These are phyloP conservation scores for Hirtodrosophila alboralis DNA, from an alignment of 2,888 invertebrate genomes.

Conservation along the genomic window DNA sequence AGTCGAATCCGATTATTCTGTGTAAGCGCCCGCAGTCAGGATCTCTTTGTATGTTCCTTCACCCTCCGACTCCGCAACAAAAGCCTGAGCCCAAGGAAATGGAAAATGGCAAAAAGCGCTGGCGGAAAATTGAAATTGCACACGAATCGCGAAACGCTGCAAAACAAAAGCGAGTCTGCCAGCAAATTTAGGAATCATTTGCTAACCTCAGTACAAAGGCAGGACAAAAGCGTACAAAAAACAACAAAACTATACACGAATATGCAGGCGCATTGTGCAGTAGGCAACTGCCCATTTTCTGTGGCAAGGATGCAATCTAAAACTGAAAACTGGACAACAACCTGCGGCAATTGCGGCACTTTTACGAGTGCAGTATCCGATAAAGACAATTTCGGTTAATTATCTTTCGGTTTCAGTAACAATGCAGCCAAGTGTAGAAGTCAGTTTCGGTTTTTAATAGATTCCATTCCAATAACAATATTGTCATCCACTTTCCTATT, in stretches of 20 bases:
- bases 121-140: constrained; percentile 76
- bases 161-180: constrained; percentile 46
- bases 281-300: constrained; percentile 24
- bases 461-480: too few relatives aligned
- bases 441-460: neutral
- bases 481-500: too few relatives aligned
- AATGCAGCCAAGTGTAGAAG: neutral
- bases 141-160: constrained; percentile 53
- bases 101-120: constrained; percentile 64
- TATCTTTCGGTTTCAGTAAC: constrained; percentile 22
- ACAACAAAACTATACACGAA: constrained; percentile 10
- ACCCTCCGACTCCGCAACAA: constrained; percentile 30
- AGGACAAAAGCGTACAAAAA: constrained; percentile 12
- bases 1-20: constrained; percentile 56
- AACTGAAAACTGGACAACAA: constrained; percentile 27
- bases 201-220: constrained; percentile 35
- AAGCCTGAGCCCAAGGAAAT: constrained; percentile 39
- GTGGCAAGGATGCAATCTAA: constrained; percentile 46
- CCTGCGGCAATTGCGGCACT: constrained; percentile 34
- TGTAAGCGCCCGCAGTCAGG: constrained; percentile 49
- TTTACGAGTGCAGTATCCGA: neutral
- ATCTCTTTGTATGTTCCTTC: too few relatives aligned
- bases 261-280: constrained; percentile 52
- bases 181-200: constrained; percentile 55
- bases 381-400: constrained; percentile 38